These are phyloP conservation scores for Rhimphoctona megacephalus DNA, from an alignment of 2,888 invertebrate genomes.

Conservation along the genomic window DNA sequence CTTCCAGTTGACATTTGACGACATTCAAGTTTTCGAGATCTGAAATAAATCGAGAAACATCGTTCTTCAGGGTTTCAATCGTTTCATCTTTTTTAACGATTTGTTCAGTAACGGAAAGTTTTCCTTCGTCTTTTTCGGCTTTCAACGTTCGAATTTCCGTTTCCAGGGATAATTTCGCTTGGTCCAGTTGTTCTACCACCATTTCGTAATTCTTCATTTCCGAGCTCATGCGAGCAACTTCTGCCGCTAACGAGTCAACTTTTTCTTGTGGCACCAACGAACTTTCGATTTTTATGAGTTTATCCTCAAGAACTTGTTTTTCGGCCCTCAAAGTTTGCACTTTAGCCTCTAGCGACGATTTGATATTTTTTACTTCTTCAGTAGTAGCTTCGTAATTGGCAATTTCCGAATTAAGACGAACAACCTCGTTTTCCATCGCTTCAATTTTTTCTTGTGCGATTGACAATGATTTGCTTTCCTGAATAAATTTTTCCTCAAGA, in stretches of 20 bases:
- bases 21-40: not conserved
- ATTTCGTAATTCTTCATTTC: conserved; percentile 31
- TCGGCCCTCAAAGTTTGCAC: conserved; percentile 14
- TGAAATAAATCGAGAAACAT: not conserved
- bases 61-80: not conserved
- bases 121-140: conserved; percentile 34
- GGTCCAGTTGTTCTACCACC: conserved; percentile 6
- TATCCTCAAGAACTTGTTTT: conserved; percentile 39
- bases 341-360: conserved; percentile 14
- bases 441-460: conserved; percentile 11
- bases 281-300: conserved; percentile 24
- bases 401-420: conserved; percentile 36
- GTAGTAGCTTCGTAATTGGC: conserved; percentile 52
- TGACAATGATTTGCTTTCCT: not conserved
- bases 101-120: not conserved
- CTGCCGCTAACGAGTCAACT: conserved; percentile 33
- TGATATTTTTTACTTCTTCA: conserved; percentile 30
- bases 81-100: not conserved
- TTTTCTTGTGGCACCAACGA: conserved; percentile 18
- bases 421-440: conserved; percentile 35
- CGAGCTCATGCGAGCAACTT: conserved; percentile 24
- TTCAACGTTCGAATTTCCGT: conserved; percentile 15
- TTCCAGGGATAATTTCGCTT: conserved; percentile 26
- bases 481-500: conserved; percentile 20
- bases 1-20: not conserved